Conservation (phyloP, 2,113 vertebrate species). For the Talpa occidentalis region DNA sequence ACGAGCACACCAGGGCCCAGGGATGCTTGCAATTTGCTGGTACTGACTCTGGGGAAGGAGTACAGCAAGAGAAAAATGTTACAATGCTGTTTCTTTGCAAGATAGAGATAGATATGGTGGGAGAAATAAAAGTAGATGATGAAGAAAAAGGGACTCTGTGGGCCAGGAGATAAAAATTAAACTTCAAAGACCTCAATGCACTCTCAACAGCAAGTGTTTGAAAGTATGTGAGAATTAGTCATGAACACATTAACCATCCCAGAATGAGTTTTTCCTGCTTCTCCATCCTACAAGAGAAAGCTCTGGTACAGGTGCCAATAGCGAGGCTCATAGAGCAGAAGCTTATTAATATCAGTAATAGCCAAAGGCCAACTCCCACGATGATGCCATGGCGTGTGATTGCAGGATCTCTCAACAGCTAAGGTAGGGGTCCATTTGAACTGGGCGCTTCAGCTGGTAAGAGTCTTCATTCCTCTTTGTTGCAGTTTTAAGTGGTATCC, state of each 20-base stretch:
- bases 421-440: neutral
- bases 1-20: slow-evolving; percentile 4
- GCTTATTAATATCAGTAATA: neutral
- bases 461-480: neutral
- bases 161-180: slow-evolving; percentile 56
- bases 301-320: neutral
- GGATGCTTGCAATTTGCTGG: slow-evolving; percentile 58
- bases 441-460: neutral
- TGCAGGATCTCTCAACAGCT: neutral
- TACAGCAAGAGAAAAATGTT: slow-evolving; percentile 47
- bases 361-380: neutral
- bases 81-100: slow-evolving; percentile 62
- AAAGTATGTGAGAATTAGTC: slow-evolving; percentile 48
- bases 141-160: slow-evolving; percentile 50
- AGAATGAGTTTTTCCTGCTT: neutral
- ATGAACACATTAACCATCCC: neutral
- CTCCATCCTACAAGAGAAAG: neutral
- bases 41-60: slow-evolving; percentile 48
- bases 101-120: slow-evolving; percentile 47
- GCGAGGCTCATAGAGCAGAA: neutral
- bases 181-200: slow-evolving; percentile 26
- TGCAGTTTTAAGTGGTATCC: neutral
- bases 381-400: neutral
- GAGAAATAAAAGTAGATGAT: slow-evolving; percentile 68
- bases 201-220: neutral